Evolutionary conservation across 2,113 vertebrate genomes (phyloP).

Genomic region (Scophthalmus maximus): DNA sequence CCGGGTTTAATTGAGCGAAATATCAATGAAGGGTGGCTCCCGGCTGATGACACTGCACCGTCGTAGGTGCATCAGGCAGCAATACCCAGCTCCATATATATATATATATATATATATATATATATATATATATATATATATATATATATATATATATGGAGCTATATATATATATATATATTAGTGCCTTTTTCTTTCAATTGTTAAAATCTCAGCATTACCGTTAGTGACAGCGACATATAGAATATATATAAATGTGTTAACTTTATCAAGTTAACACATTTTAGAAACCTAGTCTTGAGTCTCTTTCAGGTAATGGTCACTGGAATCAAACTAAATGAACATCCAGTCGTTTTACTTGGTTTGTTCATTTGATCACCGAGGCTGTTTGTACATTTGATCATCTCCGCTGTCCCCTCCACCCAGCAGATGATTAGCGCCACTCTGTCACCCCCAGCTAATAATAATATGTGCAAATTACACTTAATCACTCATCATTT

Average conservation of each 20-base stretch:
- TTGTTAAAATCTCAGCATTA: neutral
- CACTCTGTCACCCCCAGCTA: conserved; percentile 46
- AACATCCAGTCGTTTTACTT: conserved; percentile 15
- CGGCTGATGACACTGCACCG: neutral
- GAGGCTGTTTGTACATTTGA: conserved; percentile 38
- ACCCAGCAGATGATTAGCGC: conserved; percentile 34
- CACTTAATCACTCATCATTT: conserved; percentile 80
- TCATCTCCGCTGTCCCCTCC: conserved; percentile 24
- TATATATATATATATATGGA: too few relatives aligned
- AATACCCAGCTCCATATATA: neutral
- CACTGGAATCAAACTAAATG: conserved; percentile 1
- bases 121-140: too few relatives aligned
- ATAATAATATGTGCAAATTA: conserved; percentile 83
- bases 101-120: too few relatives aligned
- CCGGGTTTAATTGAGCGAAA: neutral
- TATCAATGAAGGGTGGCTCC: neutral
- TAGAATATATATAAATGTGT: too few relatives aligned
- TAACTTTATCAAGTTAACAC: too few relatives aligned
- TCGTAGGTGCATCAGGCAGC: neutral
- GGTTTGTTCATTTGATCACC: conserved; percentile 48
- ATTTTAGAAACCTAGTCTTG: neutral
- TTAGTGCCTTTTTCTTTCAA: neutral
- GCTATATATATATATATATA: too few relatives aligned
- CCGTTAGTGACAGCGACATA: neutral
- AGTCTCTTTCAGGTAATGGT: neutral